phyloP scores from a whole-genome alignment of 2,797 vertebrate genomes.

The Jordanella pulchra region DNA sequence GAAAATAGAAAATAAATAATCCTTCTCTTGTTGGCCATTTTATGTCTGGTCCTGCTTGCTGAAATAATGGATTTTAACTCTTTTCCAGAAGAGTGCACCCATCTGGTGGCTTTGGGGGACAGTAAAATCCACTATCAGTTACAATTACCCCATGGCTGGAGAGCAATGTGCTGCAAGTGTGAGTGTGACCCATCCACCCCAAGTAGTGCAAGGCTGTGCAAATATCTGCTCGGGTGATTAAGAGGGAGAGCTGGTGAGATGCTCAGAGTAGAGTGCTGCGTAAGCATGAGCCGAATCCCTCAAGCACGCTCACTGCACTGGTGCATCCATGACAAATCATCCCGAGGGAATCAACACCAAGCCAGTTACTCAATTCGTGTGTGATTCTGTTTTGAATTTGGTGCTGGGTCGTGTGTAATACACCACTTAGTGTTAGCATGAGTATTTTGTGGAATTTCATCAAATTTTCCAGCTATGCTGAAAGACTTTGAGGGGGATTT shows the following conservation, averaged over 20 bases:
- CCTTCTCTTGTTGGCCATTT: conserved; percentile 26
- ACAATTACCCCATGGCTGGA: conserved; percentile 64
- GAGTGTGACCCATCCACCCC: conserved; percentile 47
- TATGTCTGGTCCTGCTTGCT: conserved; percentile 43
- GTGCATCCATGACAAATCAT: conserved; percentile 62
- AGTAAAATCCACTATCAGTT: conserved; percentile 70
- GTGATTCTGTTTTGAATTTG: conserved; percentile 35
- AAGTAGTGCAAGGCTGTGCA: conserved; percentile 36
- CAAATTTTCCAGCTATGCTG: conserved; percentile 39
- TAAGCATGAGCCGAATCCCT: conserved; percentile 59
- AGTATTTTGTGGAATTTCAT: conserved; percentile 17
- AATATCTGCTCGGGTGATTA: conserved; percentile 29
- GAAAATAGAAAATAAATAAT: conserved; percentile 16
- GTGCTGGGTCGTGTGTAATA: conserved; percentile 22
- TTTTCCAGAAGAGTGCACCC: conserved; percentile 72
- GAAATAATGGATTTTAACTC: conserved; percentile 73
- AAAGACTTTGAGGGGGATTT: conserved; percentile 36
- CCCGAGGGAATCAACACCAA: conserved; percentile 49
- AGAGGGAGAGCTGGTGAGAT: conserved; percentile 21
- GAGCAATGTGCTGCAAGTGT: conserved; percentile 39
- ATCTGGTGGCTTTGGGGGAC: conserved; percentile 69
- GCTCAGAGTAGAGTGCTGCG: conserved; percentile 45
- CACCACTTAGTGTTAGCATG: conserved; percentile 24
- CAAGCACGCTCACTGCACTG: conserved; percentile 43
- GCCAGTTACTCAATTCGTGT: conserved; percentile 30